Conservation (phyloP, 2,888 invertebrate species). For the Eulithis testata region DNA sequence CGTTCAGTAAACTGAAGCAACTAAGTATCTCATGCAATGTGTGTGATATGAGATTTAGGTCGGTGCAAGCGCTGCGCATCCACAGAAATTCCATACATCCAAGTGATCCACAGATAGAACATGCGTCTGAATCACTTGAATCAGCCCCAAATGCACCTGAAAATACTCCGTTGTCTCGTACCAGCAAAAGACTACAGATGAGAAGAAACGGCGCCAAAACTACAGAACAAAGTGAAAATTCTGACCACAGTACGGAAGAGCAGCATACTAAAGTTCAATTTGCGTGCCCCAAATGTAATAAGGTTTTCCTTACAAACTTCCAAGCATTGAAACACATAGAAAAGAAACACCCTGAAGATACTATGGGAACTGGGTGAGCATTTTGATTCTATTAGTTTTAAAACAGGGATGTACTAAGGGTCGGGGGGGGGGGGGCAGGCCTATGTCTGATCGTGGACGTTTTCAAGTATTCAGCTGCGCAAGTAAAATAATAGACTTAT, state of each 20-base stretch:
- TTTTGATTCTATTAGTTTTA: neutral
- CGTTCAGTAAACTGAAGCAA: slow-evolving; percentile 53
- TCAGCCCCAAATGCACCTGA: slow-evolving; percentile 3
- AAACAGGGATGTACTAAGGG: slow-evolving; percentile 23
- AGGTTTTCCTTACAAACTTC: slow-evolving; percentile 56
- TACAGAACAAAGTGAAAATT: slow-evolving; percentile 16
- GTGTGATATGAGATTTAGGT: slow-evolving; percentile 59
- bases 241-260: slow-evolving; percentile 1
- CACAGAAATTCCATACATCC: slow-evolving; percentile 55
- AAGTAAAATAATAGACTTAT: too few relatives aligned
- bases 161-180: slow-evolving; percentile 31
- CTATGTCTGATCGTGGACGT: too few relatives aligned
- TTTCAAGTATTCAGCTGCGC: too few relatives aligned
- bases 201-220: slow-evolving; percentile 18
- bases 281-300: slow-evolving; percentile 63
- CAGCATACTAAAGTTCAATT: slow-evolving; percentile 51
- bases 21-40: slow-evolving; percentile 55
- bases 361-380: slow-evolving; percentile 61
- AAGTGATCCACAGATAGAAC: neutral
- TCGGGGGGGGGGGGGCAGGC: neutral
- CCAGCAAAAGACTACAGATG: slow-evolving; percentile 26
- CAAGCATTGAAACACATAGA: slow-evolving; percentile 66
- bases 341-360: slow-evolving; percentile 57
- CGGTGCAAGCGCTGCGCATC: slow-evolving; percentile 50
- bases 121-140: slow-evolving; percentile 6